These are phyloP conservation scores for Chrysodeixis includens DNA, from an alignment of 2,888 invertebrate genomes.

Conservation along the genomic window DNA sequence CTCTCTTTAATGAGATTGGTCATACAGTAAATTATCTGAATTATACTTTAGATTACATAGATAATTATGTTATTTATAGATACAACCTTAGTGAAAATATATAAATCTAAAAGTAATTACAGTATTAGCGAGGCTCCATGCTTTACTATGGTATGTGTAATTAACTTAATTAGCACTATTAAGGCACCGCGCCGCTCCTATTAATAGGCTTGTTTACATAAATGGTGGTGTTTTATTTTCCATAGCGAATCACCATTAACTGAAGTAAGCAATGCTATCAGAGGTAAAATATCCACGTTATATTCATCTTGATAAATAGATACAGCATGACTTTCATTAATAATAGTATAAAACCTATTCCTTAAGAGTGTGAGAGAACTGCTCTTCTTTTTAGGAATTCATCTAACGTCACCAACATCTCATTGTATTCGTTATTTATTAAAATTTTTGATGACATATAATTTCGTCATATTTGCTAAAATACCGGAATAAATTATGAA, in stretches of 20 bases:
- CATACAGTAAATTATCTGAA: too few relatives aligned
- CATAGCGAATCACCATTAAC: slow-evolving; percentile 13
- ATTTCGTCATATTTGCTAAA: neutral
- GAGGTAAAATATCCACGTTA: neutral
- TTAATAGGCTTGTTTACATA: slow-evolving; percentile 10
- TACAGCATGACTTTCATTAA: too few relatives aligned
- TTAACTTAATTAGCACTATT: slow-evolving; percentile 23
- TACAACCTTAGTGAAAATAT: slow-evolving; percentile 3
- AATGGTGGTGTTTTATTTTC: slow-evolving; percentile 5
- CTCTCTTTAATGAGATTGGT: too few relatives aligned
- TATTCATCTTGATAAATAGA: too few relatives aligned
- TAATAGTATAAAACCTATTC: too few relatives aligned
- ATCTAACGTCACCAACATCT: too few relatives aligned
- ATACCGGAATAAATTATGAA: neutral
- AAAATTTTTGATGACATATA: neutral
- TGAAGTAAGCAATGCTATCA: neutral
- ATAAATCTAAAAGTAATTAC: slow-evolving; percentile 12
- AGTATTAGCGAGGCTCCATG: slow-evolving; percentile 17
- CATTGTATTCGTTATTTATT: too few relatives aligned
- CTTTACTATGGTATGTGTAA: slow-evolving; percentile 25
- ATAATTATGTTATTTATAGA: too few relatives aligned
- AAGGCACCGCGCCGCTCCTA: slow-evolving; percentile 9
- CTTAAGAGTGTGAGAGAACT: too few relatives aligned
- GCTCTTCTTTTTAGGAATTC: too few relatives aligned
- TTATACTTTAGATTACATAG: too few relatives aligned